A percentile compares a stretch with the other conserved stretches of the same genome.
phyloP scores from a whole-genome alignment of 2,113 vertebrate species.

The Australoheros scitulus region DNA sequence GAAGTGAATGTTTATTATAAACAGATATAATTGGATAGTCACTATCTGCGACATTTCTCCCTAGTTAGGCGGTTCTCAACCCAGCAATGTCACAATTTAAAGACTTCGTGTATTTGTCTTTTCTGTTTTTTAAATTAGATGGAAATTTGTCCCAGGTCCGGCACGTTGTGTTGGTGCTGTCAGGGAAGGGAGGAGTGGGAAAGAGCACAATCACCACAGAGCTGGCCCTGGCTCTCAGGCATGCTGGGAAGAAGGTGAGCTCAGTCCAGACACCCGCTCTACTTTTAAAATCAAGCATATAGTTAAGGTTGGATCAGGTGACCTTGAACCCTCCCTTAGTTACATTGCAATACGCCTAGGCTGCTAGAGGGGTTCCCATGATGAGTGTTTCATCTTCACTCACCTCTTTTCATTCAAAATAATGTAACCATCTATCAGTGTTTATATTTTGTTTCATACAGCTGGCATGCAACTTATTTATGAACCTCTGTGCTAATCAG shows the following conservation, averaged over 20 bases:
- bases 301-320: too few relatives aligned
- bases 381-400: too few relatives aligned
- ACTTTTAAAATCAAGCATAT: too few relatives aligned
- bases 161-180: constrained; percentile 90
- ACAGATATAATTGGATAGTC: not conserved
- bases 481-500: constrained; percentile 67
- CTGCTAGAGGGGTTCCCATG: too few relatives aligned
- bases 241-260: constrained; percentile 87
- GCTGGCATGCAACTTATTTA: not conserved
- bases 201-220: constrained; percentile 93
- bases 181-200: constrained; percentile 94
- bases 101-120: not conserved
- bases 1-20: not conserved
- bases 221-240: constrained; percentile 86
- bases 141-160: constrained; percentile 81
- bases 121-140: constrained; percentile 47
- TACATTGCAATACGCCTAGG: too few relatives aligned
- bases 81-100: not conserved
- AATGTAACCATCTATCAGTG: not conserved
- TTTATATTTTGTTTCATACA: not conserved
- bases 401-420: not conserved
- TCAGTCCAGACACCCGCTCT: not conserved
- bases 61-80: not conserved
- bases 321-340: too few relatives aligned
- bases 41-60: not conserved